Evolutionary conservation across 2,113 vertebrate species (phyloP).

Genomic region (Smithornis capensis): DNA sequence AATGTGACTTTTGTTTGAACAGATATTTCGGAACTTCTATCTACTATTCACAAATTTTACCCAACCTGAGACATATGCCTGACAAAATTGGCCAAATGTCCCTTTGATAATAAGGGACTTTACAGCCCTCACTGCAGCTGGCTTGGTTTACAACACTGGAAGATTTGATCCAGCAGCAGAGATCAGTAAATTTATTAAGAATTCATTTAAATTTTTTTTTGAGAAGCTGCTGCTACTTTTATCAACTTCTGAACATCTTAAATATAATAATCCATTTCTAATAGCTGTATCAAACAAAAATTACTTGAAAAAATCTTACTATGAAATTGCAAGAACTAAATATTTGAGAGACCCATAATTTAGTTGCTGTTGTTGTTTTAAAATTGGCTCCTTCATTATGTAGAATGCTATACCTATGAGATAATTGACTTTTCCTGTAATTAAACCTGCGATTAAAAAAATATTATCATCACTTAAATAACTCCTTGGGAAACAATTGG

Average conservation of each 20-base stretch:
- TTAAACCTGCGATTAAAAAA: conserved; percentile 47
- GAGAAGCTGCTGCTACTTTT: not conserved
- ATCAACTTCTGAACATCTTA: not conserved
- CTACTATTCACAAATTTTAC: not conserved
- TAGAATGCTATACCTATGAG: conserved; percentile 3
- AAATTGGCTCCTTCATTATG: not conserved
- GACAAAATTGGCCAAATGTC: not conserved
- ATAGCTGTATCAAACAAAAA: not conserved
- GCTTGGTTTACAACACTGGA: not conserved
- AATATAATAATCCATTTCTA: not conserved
- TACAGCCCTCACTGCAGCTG: not conserved
- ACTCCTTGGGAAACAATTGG: conserved; percentile 48
- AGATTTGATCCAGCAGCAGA: not conserved
- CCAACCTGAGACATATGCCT: not conserved
- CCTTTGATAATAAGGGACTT: not conserved
- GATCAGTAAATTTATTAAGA: not conserved
- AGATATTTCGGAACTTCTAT: not conserved
- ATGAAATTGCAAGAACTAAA: not conserved
- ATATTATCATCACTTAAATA: conserved; percentile 25
- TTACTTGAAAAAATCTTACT: not conserved
- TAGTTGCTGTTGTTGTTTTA: not conserved
- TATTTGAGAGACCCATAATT: not conserved
- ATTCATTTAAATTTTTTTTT: not conserved
- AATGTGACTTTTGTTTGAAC: not conserved
- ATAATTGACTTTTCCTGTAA: conserved; percentile 40